Conservation (phyloP, 2,888 invertebrate genomes). For the Drosophila fulvimacula region DNA sequence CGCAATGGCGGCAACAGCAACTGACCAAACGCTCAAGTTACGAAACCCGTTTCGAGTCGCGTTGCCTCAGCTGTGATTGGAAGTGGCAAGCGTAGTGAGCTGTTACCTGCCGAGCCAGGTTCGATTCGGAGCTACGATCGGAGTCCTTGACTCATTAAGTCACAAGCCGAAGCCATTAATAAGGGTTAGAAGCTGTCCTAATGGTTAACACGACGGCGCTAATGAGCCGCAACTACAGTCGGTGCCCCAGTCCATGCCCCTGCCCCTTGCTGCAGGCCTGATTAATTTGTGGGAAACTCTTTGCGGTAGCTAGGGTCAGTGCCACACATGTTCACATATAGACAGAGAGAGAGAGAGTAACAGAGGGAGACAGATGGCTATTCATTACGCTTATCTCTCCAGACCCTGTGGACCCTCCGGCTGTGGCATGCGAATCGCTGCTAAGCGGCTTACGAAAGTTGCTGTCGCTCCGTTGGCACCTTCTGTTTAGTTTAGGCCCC, state of each 20-base stretch:
- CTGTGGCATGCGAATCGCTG: slow-evolving; percentile 42
- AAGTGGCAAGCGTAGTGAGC: slow-evolving; percentile 30
- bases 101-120: slow-evolving; percentile 11
- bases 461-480: slow-evolving; percentile 43
- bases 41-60: slow-evolving; percentile 63
- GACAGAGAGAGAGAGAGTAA: not conserved
- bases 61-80: slow-evolving; percentile 66
- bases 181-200: slow-evolving; percentile 44
- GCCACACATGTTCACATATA: slow-evolving; percentile 7
- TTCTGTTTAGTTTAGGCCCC: slow-evolving; percentile 48
- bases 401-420: not conserved
- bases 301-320: slow-evolving; percentile 37
- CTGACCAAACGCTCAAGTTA: slow-evolving; percentile 61
- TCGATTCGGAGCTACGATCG: not conserved
- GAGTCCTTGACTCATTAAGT: slow-evolving; percentile 50
- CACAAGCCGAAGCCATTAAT: slow-evolving; percentile 57
- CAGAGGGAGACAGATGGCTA: slow-evolving; percentile 15
- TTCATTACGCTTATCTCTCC: slow-evolving; percentile 48
- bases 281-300: slow-evolving; percentile 73
- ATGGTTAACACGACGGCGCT: slow-evolving; percentile 61
- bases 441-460: slow-evolving; percentile 58
- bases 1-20: slow-evolving; percentile 45
- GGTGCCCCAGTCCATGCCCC: not conserved
- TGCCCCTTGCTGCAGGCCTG: slow-evolving; percentile 36
- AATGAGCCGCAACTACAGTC: slow-evolving; percentile 65